Percentiles rank a stretch among this genome's conserved stretches.
Conservation (phyloP, 2,888 invertebrate species). For the Pseudoips prasinana region DNA sequence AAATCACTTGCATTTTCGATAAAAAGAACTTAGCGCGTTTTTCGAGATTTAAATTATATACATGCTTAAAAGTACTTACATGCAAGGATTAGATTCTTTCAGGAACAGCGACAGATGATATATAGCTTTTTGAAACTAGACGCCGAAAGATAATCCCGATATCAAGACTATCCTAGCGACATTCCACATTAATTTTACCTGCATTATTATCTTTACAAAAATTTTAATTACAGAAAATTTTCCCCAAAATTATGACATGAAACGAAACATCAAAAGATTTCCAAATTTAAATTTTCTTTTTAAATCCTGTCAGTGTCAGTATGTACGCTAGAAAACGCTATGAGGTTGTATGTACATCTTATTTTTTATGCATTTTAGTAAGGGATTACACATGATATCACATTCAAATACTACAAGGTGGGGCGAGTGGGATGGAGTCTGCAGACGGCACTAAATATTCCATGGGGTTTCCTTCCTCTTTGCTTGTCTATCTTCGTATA, state of each 20-base stretch:
- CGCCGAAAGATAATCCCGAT: conserved; percentile 59
- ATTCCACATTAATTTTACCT: conserved; percentile 69
- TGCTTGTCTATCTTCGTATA: no score
- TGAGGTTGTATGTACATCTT: conserved; percentile 6
- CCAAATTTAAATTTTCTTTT: conserved; percentile 48
- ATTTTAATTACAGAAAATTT: conserved; percentile 26
- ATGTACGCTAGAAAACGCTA: background rate
- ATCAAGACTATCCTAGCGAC: conserved; percentile 63
- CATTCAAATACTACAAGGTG: no score
- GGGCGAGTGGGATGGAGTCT: no score
- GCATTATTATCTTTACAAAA: conserved; percentile 44
- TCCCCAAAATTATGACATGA: conserved; percentile 16
- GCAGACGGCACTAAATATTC: no score
- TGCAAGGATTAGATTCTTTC: conserved; percentile 12
- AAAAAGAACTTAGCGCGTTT: no score
- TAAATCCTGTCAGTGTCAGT: conserved; percentile 20
- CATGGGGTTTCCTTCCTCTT: no score
- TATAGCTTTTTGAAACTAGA: conserved; percentile 36
- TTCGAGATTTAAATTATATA: no score
- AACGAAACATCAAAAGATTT: conserved; percentile 30
- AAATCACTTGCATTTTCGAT: no score
- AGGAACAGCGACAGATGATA: conserved; percentile 7
- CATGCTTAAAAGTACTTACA: no score
- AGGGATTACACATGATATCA: background rate
- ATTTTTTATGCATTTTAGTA: no score